These are phyloP conservation scores for Raja brachyura DNA, from an alignment of 2,113 vertebrate species.

Conservation along the genomic window DNA sequence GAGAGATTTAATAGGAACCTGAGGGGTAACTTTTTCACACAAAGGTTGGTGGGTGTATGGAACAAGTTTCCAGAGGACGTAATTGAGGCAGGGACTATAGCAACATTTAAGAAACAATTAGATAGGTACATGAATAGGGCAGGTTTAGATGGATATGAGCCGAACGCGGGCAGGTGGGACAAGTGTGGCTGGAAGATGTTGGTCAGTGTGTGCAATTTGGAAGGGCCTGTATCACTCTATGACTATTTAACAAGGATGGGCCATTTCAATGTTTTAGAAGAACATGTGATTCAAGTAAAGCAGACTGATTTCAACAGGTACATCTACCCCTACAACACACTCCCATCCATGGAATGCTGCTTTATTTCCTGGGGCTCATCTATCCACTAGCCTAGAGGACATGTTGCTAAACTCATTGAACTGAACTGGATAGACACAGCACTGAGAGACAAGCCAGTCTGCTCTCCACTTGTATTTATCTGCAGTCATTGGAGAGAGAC, in stretches of 20 bases:
- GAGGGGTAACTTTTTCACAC: too few relatives aligned
- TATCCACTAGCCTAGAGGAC: not conserved
- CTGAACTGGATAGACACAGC: not conserved
- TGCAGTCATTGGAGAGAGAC: not conserved
- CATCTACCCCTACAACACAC: not conserved
- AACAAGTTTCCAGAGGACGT: too few relatives aligned
- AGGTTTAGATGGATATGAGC: too few relatives aligned
- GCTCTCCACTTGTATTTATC: not conserved
- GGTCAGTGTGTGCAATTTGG: too few relatives aligned
- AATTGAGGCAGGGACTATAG: too few relatives aligned
- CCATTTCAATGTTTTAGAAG: not conserved
- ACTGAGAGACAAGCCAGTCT: not conserved
- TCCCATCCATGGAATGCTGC: not conserved
- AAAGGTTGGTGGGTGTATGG: too few relatives aligned
- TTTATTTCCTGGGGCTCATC: not conserved
- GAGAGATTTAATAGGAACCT: too few relatives aligned
- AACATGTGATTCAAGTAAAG: not conserved
- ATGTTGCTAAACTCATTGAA: not conserved
- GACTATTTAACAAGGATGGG: not conserved
- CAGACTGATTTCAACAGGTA: not conserved
- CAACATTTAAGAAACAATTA: too few relatives aligned
- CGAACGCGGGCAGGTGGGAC: too few relatives aligned
- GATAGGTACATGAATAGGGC: too few relatives aligned
- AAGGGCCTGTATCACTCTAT: too few relatives aligned
- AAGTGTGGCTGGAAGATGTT: too few relatives aligned